Conservation (phyloP, 2,888 invertebrate species). For the Mythimna ferrago region DNA sequence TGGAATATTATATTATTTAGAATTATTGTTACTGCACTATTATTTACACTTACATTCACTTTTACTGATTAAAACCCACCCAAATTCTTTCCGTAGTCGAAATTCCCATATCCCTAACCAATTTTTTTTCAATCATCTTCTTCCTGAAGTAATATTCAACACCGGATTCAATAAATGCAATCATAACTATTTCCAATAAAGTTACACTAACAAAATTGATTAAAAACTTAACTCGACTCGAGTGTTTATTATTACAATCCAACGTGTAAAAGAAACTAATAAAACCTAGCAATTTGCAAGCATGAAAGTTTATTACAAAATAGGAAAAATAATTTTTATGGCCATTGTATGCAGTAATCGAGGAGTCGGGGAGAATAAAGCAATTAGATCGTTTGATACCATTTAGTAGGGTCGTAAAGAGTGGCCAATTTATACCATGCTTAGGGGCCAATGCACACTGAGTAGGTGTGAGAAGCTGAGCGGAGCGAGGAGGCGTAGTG, state of each 20-base stretch:
- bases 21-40: too few relatives aligned
- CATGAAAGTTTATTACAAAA: constrained; percentile 58
- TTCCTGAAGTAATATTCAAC: background rate
- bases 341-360: constrained; percentile 61
- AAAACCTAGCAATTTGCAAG: constrained; percentile 48
- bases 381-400: constrained; percentile 66
- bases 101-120: too few relatives aligned
- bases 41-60: too few relatives aligned
- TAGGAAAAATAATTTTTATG: constrained; percentile 55
- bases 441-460: constrained; percentile 38
- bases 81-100: too few relatives aligned
- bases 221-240: constrained; percentile 10
- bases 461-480: background rate
- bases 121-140: background rate
- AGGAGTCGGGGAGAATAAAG: constrained; percentile 62
- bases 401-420: constrained; percentile 61
- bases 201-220: constrained; percentile 3
- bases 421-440: constrained; percentile 50
- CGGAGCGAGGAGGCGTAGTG: background rate
- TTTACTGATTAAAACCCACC: too few relatives aligned
- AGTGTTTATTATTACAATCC: constrained; percentile 22
- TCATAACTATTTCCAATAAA: constrained; percentile 5
- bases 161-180: constrained; percentile 7
- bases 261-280: constrained; percentile 30
- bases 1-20: too few relatives aligned